These are phyloP conservation scores for Schizotus pectinicornis DNA, from an alignment of 2,888 invertebrate species.

Conservation along the genomic window DNA sequence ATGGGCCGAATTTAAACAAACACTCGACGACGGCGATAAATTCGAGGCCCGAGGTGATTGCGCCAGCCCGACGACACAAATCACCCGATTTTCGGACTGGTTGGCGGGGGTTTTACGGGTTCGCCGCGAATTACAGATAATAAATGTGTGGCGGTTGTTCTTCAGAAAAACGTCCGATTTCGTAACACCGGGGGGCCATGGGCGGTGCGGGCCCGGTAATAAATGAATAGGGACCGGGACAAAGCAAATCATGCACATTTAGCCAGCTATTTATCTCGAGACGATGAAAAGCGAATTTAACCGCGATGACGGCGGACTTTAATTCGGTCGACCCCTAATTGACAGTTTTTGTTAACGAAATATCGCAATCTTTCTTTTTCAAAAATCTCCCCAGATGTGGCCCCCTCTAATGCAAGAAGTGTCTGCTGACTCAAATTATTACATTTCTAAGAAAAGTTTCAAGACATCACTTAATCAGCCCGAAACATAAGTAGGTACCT, in stretches of 20 bases:
- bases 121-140: constrained; percentile 1
- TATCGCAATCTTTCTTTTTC: too few relatives aligned
- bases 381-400: too few relatives aligned
- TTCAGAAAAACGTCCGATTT: constrained; percentile 6
- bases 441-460: too few relatives aligned
- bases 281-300: constrained; percentile 3
- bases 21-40: constrained; percentile 6
- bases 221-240: background rate
- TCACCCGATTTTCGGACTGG: background rate
- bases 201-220: background rate
- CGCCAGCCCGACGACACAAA: constrained; percentile 2
- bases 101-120: background rate
- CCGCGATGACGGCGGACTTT: too few relatives aligned
- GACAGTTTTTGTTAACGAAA: too few relatives aligned
- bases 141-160: constrained; percentile 7
- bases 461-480: too few relatives aligned
- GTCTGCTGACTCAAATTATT: too few relatives aligned
- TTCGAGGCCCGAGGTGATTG: background rate
- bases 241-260: background rate
- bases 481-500: too few relatives aligned
- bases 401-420: too few relatives aligned
- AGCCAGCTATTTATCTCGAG: constrained; percentile 3
- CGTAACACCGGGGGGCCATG: constrained; percentile 11
- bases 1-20: constrained; percentile 24
- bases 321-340: too few relatives aligned